Base-by-base conservation (phyloP, 1,140 invertebrate species). In the Cydia pomonella region DNA sequence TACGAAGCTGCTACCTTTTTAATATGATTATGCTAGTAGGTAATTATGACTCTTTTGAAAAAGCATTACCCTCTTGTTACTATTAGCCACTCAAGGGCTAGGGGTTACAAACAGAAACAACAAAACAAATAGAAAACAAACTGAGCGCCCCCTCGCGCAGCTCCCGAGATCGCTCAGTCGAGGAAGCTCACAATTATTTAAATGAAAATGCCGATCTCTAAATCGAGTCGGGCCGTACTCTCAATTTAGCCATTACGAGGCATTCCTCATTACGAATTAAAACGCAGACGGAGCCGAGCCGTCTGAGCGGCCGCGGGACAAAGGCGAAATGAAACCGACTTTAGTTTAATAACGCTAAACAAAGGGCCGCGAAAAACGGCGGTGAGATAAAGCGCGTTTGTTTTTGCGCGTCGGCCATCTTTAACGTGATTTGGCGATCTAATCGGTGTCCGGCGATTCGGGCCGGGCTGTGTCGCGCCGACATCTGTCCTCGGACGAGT, bases 391-490 rank as follows among this genome's bases (percentile, higher is more conserved):
- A 86, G 83, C 75, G 76, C 50, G 72, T 71, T 77, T 72, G 86
- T 88, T 88, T 89, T 89, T 89, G 79, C 72, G 73, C 59, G 82
- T 80, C 82, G 84, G 74, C 80, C 77, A 79, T 79, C 82, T 76
- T 85, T 85, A 83, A 74, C 27, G 69, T 44, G 81, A 87, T 90
- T 88, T 90, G 88, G 79, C 76, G 77, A 79, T 80, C 83, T 87
- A 88, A 84, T 88, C 86, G 84, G 25, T 33, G 63, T 29, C 63
- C 59, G 10, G 63, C 63, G 25, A 13, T 63, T 25, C 41, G 13
- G 62, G 23, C 62, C 62, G 53, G 21, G 16, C 53, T n/a, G 62
- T 27, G 62, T 9, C 53, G n/a, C 53, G 53, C 18, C 29, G 66
- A 38, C 66, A 71, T 29, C 66, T 71, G 27, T 23, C 27, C 33